Conservation (phyloP, 2,113 vertebrate genomes). For the Mobula birostris region DNA sequence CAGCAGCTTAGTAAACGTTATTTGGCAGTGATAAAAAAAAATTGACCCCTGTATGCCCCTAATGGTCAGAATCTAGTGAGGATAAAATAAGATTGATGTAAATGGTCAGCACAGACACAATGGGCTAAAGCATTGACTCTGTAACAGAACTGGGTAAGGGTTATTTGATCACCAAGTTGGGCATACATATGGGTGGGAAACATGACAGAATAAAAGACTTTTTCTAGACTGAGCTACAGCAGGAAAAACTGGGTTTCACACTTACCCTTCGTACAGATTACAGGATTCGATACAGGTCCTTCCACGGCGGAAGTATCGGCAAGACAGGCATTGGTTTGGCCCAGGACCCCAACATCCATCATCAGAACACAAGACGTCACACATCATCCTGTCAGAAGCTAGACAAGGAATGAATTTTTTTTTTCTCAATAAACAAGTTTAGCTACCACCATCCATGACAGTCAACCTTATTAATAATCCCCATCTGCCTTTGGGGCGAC, state of each 20-base stretch:
- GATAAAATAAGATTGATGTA: too few species aligned
- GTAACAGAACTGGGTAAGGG: background rate
- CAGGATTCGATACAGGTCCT: conserved; percentile 81
- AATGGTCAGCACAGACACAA: too few species aligned
- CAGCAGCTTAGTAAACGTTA: too few species aligned
- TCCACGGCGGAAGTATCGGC: conserved; percentile 80
- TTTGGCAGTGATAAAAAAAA: too few species aligned
- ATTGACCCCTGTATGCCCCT: too few species aligned
- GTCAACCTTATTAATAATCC: background rate
- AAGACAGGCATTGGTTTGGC: conserved; percentile 86
- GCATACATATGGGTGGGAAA: background rate
- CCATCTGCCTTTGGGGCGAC: background rate
- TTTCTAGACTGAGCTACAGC: background rate
- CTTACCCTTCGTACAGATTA: conserved; percentile 88
- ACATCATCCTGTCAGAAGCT: conserved; percentile 82
- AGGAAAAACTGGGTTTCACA: background rate
- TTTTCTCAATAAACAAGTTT: background rate
- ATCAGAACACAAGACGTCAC: conserved; percentile 81
- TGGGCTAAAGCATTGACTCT: too few species aligned
- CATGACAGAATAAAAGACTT: too few species aligned
- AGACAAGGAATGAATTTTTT: conserved; percentile 42
- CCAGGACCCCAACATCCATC: conserved; percentile 91
- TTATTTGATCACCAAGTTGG: background rate
- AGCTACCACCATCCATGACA: background rate
- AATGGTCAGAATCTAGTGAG: too few species aligned